These are phyloP conservation scores for Meliscaeva auricollis DNA, from an alignment of 2,888 invertebrate species.

Conservation along the genomic window DNA sequence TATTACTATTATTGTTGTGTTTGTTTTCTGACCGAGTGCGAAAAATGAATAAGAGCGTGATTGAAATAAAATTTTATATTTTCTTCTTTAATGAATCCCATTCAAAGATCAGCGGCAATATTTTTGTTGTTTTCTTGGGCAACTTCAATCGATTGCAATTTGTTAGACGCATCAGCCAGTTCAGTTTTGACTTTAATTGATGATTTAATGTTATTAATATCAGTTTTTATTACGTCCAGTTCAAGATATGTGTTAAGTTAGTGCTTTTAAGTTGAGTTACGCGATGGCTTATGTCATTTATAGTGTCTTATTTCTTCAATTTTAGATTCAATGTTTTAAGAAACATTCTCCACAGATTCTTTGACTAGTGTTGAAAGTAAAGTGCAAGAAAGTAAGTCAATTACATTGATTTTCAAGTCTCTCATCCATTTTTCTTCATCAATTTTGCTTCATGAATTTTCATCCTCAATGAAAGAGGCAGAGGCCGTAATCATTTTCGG, in stretches of 20 bases:
- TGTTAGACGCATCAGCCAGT: not conserved
- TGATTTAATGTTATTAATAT: not conserved
- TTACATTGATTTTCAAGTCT: too few relatives aligned
- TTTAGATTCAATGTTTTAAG: constrained; percentile 2
- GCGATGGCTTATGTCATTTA: not conserved
- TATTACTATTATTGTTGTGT: not conserved
- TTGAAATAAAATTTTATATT: not conserved
- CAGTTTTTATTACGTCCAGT: not conserved
- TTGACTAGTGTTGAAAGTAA: too few relatives aligned
- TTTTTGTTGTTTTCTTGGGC: constrained; percentile 1
- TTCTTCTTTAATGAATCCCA: not conserved
- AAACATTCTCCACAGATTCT: too few relatives aligned
- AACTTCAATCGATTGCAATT: not conserved
- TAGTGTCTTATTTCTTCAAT: not conserved
- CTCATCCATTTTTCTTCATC: too few relatives aligned
- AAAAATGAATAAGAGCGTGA: not conserved
- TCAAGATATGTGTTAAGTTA: not conserved
- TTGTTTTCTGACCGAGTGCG: not conserved
- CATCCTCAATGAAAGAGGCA: too few relatives aligned
- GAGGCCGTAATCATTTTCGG: too few relatives aligned
- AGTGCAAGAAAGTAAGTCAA: too few relatives aligned
- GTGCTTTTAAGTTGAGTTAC: not conserved
- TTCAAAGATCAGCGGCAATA: not conserved
- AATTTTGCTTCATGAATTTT: too few relatives aligned
- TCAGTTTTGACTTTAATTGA: not conserved